phyloP scores from a whole-genome alignment of 2,888 invertebrate species.

The Platynereis dumerilii region DNA sequence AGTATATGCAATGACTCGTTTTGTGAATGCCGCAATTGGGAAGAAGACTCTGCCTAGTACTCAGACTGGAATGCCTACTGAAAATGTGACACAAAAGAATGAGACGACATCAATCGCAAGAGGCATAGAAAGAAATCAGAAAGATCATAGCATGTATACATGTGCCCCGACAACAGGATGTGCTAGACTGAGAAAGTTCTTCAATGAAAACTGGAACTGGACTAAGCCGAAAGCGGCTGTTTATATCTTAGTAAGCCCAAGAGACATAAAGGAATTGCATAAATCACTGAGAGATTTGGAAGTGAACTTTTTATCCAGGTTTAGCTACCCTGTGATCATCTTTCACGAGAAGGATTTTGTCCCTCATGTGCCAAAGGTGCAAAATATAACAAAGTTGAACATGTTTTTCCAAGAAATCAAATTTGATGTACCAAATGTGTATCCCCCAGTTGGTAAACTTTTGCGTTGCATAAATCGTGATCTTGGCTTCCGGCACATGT shows the following conservation, averaged over 20 bases:
- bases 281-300: slow-evolving; percentile 23
- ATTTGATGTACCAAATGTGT: slow-evolving; percentile 32
- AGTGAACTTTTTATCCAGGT: slow-evolving; percentile 29
- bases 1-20: too few relatives aligned
- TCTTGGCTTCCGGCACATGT: slow-evolving; percentile 39
- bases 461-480: slow-evolving; percentile 23
- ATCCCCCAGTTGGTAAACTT: slow-evolving; percentile 3
- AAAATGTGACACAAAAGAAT: too few relatives aligned
- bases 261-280: slow-evolving; percentile 11
- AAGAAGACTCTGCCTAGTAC: too few relatives aligned
- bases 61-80: too few relatives aligned
- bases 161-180: too few relatives aligned
- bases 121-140: too few relatives aligned
- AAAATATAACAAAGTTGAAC: slow-evolving; percentile 8
- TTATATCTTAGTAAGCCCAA: slow-evolving; percentile 28
- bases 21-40: too few relatives aligned
- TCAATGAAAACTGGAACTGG: slow-evolving; percentile 22
- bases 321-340: slow-evolving; percentile 36
- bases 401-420: slow-evolving; percentile 34
- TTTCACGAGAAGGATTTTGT: slow-evolving; percentile 36
- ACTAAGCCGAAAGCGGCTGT: slow-evolving; percentile 35
- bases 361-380: slow-evolving; percentile 1
- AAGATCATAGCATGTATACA: too few relatives aligned
- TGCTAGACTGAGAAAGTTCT: too few relatives aligned
- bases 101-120: too few relatives aligned